phyloP scores from a whole-genome alignment of 2,113 vertebrate genomes.

The Pycnonotus jocosus region DNA sequence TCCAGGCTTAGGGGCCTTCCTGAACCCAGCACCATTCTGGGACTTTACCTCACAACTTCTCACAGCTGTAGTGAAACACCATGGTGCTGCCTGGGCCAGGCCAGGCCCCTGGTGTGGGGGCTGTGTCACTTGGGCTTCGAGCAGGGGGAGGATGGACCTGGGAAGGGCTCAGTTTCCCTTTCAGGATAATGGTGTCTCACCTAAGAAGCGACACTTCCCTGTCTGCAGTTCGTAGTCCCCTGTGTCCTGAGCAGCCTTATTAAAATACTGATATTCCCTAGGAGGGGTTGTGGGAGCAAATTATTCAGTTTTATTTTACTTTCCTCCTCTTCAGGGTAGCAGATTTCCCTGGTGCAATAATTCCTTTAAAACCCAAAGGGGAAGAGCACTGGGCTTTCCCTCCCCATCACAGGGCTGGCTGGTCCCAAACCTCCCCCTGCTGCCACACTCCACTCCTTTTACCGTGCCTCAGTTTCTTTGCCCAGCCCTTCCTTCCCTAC shows the following conservation, averaged over 20 bases:
- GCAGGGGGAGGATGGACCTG: background rate
- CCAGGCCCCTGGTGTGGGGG: background rate
- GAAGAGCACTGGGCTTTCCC: background rate
- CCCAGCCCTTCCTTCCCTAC: background rate
- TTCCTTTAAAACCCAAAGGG: background rate
- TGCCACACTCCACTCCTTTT: background rate
- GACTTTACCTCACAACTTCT: background rate
- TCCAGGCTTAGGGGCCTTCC: background rate
- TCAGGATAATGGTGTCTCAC: background rate
- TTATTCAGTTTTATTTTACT: background rate
- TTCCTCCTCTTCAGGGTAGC: background rate
- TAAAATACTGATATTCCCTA: background rate
- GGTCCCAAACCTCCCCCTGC: background rate
- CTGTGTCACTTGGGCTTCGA: background rate
- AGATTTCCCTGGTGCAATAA: conserved; percentile 49
- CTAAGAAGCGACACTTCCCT: background rate
- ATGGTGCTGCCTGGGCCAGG: background rate
- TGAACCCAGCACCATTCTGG: background rate
- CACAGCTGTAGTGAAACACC: background rate
- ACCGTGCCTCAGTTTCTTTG: conserved; percentile 22
- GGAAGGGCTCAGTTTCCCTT: background rate
- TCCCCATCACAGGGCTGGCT: background rate
- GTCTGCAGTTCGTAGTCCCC: background rate
- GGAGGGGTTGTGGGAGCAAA: background rate
- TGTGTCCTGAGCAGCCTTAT: background rate